Percentiles rank a stretch among this genome's conserved stretches.
These are phyloP conservation scores for Pherbina coryleti DNA, from an alignment of 2,888 invertebrate species.

Conservation along the genomic window DNA sequence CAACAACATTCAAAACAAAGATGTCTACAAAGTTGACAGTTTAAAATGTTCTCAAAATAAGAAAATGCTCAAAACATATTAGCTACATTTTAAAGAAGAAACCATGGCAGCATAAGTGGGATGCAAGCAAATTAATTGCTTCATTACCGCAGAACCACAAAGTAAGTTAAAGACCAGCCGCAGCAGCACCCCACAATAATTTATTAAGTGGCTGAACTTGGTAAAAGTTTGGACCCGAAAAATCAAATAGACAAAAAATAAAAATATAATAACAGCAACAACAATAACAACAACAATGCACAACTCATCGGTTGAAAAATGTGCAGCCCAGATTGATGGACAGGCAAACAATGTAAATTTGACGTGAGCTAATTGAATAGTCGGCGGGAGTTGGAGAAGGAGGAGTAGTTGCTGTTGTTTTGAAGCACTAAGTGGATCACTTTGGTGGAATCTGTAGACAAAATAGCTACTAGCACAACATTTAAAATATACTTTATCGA, in stretches of 20 bases:
- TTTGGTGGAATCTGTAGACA: not conserved
- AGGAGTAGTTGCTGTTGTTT: not conserved
- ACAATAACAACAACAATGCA: not conserved
- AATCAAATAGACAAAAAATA: not conserved
- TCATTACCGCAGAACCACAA: conserved; percentile 37
- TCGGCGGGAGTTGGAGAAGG: not conserved
- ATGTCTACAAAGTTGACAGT: conserved; percentile 5
- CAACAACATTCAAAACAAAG: not conserved
- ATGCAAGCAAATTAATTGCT: conserved; percentile 42
- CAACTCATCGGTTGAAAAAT: conserved; percentile 6
- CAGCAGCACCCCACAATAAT: conserved; percentile 11
- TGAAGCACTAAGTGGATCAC: not conserved
- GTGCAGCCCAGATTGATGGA: conserved; percentile 47
- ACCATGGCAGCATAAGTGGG: conserved; percentile 10
- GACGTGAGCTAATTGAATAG: conserved; percentile 65
- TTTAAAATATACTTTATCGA: conserved; percentile 8
- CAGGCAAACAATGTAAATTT: conserved; percentile 56
- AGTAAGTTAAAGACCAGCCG: conserved; percentile 25
- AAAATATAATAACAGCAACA: not conserved
- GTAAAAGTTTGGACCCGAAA: not conserved
- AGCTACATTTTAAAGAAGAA: not conserved
- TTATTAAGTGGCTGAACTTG: conserved; percentile 15
- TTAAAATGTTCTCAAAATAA: conserved; percentile 13
- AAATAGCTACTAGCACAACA: not conserved
- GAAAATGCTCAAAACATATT: not conserved